These are phyloP conservation scores for Macaria liturata DNA, from an alignment of 2,888 invertebrate genomes.

Conservation along the genomic window DNA sequence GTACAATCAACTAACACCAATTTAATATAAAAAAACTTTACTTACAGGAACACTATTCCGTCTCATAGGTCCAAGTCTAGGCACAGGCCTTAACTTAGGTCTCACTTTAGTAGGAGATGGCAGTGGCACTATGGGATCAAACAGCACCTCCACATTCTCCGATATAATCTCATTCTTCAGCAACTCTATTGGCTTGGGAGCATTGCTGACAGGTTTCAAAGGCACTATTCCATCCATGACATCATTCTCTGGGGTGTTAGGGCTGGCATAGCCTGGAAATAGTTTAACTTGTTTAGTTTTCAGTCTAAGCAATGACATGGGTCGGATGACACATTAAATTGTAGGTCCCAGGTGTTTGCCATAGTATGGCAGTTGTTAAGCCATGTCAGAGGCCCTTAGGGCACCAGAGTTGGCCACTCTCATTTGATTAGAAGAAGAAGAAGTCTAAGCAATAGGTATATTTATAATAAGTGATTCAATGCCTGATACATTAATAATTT, in stretches of 20 bases:
- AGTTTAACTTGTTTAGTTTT: not conserved
- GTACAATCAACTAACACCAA: no score
- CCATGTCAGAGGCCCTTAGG: no score
- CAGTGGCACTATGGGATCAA: slow-evolving; percentile 78
- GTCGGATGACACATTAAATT: no score
- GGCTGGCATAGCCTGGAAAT: slow-evolving; percentile 60
- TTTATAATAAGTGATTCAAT: no score
- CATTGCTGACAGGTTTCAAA: slow-evolving; percentile 50
- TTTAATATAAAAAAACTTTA: not conserved
- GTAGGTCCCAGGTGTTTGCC: no score
- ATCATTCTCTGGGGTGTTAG: slow-evolving; percentile 62
- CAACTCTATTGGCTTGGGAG: slow-evolving; percentile 63
- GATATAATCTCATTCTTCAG: slow-evolving; percentile 74
- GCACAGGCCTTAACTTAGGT: slow-evolving; percentile 86
- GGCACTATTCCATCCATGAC: slow-evolving; percentile 75
- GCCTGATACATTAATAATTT: no score
- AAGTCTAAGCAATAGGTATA: no score
- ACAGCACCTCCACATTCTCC: slow-evolving; percentile 71
- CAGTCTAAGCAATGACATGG: no score
- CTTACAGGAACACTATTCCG: slow-evolving; percentile 85
- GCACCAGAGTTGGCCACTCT: no score
- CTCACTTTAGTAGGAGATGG: slow-evolving; percentile 86
- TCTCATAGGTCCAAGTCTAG: slow-evolving; percentile 84
- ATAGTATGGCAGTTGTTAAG: no score
- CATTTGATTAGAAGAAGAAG: no score